These are phyloP conservation scores for Lochmaea capreae DNA, from an alignment of 2,888 invertebrate genomes.

Conservation along the genomic window DNA sequence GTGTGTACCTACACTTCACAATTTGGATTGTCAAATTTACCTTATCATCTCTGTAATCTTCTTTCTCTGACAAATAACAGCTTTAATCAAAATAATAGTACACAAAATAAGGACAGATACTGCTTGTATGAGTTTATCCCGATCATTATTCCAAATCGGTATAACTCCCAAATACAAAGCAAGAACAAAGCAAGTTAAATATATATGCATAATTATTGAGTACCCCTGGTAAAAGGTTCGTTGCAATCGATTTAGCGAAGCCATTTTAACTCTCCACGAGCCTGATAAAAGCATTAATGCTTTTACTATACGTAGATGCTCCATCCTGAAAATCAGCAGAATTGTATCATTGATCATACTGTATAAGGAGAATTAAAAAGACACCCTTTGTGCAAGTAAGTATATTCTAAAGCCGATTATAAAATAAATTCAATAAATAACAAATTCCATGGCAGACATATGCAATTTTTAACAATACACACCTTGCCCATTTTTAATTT, in stretches of 20 bases:
- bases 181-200: neutral
- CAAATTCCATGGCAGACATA: too few species aligned
- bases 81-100: constrained; percentile 2
- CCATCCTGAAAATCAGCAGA: constrained; percentile 11
- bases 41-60: constrained; percentile 13
- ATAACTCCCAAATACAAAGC: constrained; percentile 3
- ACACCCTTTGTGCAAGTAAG: too few species aligned
- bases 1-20: too few species aligned
- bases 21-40: too few species aligned
- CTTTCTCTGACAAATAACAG: constrained; percentile 8
- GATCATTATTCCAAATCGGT: constrained; percentile 2
- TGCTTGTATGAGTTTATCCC: neutral
- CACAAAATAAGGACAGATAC: constrained; percentile 11
- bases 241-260: neutral
- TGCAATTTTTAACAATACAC: too few species aligned
- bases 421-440: too few species aligned
- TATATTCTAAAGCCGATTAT: too few species aligned
- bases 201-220: neutral
- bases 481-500: too few species aligned
- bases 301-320: constrained; percentile 21
- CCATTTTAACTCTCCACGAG: constrained; percentile 14
- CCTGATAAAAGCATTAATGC: constrained; percentile 19
- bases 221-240: neutral
- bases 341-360: too few species aligned
- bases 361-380: too few species aligned